These are phyloP conservation scores for Gallinago undulata DNA, from an alignment of 2,113 vertebrate species.

Conservation along the genomic window DNA sequence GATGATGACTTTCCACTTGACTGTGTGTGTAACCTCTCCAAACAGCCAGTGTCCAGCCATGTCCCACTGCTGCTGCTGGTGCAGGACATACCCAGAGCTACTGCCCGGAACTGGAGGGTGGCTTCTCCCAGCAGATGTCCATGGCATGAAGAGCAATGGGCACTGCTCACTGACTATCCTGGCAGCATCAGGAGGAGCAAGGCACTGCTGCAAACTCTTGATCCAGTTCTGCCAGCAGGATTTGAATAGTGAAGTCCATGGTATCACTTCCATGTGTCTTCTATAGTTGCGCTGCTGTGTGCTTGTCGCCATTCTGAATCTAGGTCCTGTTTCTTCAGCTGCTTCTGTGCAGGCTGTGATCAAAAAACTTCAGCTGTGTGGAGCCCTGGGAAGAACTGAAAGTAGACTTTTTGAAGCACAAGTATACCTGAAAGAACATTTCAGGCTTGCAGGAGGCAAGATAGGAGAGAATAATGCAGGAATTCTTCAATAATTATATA, in stretches of 20 bases:
- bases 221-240: neutral
- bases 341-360: neutral
- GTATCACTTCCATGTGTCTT: neutral
- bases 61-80: neutral
- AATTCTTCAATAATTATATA: neutral
- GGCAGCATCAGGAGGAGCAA: neutral
- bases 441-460: neutral
- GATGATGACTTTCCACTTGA: neutral
- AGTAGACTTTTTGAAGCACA: neutral
- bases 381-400: neutral
- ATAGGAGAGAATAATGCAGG: neutral
- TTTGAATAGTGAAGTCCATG: neutral
- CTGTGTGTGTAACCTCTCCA: neutral
- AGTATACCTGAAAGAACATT: neutral
- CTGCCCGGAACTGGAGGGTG: neutral
- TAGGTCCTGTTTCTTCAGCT: neutral
- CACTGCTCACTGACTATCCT: neutral
- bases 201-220: neutral
- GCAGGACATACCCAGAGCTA: neutral
- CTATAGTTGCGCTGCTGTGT: neutral
- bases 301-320: neutral
- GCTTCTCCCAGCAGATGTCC: neutral
- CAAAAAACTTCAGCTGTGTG: neutral
- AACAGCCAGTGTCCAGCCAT: neutral
- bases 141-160: fast-evolving